Evolutionary conservation across 2,888 invertebrate species (phyloP).

Genomic region (Incurvaria masculella): DNA sequence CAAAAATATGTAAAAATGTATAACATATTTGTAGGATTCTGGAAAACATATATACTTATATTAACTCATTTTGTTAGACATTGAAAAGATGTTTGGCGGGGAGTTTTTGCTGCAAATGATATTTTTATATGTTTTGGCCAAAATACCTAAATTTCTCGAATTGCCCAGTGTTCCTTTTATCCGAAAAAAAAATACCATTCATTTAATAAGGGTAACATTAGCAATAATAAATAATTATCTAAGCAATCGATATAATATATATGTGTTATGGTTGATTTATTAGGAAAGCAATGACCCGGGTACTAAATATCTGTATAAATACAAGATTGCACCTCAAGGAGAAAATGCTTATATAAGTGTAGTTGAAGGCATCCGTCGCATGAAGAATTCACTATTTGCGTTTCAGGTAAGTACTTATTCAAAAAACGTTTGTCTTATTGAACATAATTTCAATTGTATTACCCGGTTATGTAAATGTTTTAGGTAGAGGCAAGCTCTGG

Average conservation of each 20-base stretch:
- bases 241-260: background rate
- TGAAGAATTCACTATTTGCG: conserved; percentile 55
- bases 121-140: too few species aligned
- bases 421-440: too few species aligned
- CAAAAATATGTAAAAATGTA: background rate
- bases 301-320: conserved; percentile 47
- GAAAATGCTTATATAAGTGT: conserved; percentile 51
- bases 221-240: too few species aligned
- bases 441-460: background rate
- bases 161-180: too few species aligned
- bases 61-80: too few species aligned
- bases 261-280: conserved; percentile 6
- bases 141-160: too few species aligned
- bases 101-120: too few species aligned
- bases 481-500: conserved; percentile 57
- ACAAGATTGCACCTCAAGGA: conserved; percentile 54
- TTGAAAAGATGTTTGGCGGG: too few species aligned
- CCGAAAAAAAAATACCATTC: too few species aligned
- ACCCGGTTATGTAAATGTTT: background rate
- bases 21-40: background rate
- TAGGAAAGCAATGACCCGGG: conserved; percentile 55
- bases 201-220: too few species aligned
- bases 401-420: conserved; percentile 40
- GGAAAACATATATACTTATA: too few species aligned
- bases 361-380: conserved; percentile 49